Conservation (phyloP, 1,140 invertebrate genomes). For the Drosophila seguyi region DNA sequence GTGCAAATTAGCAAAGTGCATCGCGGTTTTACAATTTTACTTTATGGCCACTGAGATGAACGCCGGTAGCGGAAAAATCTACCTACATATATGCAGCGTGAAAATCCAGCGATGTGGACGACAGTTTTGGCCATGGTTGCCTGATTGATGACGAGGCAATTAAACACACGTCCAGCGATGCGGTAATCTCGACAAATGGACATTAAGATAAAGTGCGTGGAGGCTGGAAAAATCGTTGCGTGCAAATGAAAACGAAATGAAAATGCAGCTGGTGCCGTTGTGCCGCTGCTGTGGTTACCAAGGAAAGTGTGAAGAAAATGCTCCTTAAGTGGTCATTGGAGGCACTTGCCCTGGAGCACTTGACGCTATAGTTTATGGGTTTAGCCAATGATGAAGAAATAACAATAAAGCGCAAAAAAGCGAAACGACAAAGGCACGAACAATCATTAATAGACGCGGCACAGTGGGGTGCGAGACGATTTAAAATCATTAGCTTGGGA, state of each 20-base stretch:
- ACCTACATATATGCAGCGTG: constrained; percentile 24
- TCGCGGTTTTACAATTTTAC: constrained; percentile 39
- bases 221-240: constrained; percentile 54
- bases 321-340: constrained; percentile 57
- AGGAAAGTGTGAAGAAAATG: constrained; percentile 79
- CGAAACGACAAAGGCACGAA: constrained; percentile 49
- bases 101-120: constrained; percentile 35
- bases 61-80: constrained; percentile 52
- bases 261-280: constrained; percentile 48
- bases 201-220: constrained; percentile 72
- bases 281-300: constrained; percentile 62
- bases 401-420: constrained; percentile 71
- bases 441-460: constrained; percentile 31
- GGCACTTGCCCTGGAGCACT: constrained; percentile 43
- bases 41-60: constrained; percentile 37
- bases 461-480: constrained; percentile 23
- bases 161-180: constrained; percentile 69
- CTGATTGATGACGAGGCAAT: constrained; percentile 78
- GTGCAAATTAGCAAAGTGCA: constrained; percentile 67
- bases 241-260: constrained; percentile 54
- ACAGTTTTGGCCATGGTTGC: constrained; percentile 28
- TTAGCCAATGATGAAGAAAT: constrained; percentile 63
- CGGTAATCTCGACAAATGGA: constrained; percentile 74
- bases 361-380: constrained; percentile 37
- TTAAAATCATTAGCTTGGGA: constrained; percentile 4